A percentile compares a stretch with the other conserved stretches of the same genome.
These are phyloP conservation scores for Merops nubicus DNA, from an alignment of 2,113 vertebrate genomes.

Conservation along the genomic window DNA sequence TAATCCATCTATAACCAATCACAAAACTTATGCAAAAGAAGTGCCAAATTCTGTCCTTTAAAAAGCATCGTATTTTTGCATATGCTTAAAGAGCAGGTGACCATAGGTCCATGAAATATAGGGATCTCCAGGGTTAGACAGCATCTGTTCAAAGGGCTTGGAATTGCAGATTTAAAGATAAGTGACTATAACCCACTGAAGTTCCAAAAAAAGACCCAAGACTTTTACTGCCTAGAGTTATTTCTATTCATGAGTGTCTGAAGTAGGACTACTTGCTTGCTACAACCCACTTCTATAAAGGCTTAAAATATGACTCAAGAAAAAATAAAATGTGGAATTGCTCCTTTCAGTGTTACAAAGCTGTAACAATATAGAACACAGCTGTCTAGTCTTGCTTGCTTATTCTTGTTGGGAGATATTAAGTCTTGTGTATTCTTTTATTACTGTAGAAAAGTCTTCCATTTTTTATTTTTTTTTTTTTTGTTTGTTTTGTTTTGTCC, in stretches of 20 bases:
- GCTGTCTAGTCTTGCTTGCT: background rate
- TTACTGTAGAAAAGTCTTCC: background rate
- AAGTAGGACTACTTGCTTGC: background rate
- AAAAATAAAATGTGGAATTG: background rate
- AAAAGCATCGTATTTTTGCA: background rate
- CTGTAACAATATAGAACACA: background rate
- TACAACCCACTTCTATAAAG: background rate
- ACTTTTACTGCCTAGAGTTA: background rate
- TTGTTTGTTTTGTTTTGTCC: background rate
- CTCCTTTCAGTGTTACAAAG: background rate
- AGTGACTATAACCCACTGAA: background rate
- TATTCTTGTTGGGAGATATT: background rate
- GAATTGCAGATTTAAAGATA: background rate
- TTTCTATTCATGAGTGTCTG: background rate
- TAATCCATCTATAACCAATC: background rate
- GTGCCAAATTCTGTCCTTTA: background rate
- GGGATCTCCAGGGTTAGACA: background rate
- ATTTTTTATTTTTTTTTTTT: too few relatives aligned
- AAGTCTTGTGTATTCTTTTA: background rate
- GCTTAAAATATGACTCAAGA: background rate
- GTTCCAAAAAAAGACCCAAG: background rate
- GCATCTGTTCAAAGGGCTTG: background rate
- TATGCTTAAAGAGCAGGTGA: background rate
- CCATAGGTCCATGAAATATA: rapidly evolving
- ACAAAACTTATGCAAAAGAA: background rate